phyloP scores from a whole-genome alignment of 2,888 invertebrate genomes.

The Amiota communis region DNA sequence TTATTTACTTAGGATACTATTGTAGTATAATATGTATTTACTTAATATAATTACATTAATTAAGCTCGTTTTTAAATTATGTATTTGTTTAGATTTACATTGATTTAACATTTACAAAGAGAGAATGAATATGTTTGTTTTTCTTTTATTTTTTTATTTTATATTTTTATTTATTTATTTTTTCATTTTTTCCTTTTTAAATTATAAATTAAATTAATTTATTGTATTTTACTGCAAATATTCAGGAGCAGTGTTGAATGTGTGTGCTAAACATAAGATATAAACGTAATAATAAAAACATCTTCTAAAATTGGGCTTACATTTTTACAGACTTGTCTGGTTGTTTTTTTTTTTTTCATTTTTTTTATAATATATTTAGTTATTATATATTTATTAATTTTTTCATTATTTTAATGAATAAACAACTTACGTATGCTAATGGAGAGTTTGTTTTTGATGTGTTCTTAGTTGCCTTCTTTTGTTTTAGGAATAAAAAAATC shows the following conservation, averaged over 20 bases:
- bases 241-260: conserved; percentile 33
- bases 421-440: conserved; percentile 21
- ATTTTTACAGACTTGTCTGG: conserved; percentile 10
- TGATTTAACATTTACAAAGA: conserved; percentile 30
- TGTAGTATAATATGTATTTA: too few species aligned
- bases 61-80: conserved; percentile 42
- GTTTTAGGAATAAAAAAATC: background rate
- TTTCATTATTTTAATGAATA: conserved; percentile 23
- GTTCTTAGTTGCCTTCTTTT: conserved; percentile 4
- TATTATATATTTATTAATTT: background rate
- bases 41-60: too few species aligned
- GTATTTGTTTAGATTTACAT: conserved; percentile 26
- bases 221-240: conserved; percentile 9
- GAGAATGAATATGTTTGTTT: too few species aligned
- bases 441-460: background rate
- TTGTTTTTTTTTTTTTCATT: conserved; percentile 32
- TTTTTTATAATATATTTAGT: conserved; percentile 24
- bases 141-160: conserved; percentile 18
- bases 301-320: too few species aligned
- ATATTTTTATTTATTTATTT: background rate
- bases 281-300: too few species aligned
- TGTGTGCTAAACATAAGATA: conserved; percentile 36
- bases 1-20: too few species aligned
- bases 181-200: background rate
- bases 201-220: conserved; percentile 23